Percentiles rank a stretch among this genome's conserved stretches.
Evolutionary conservation across 1,140 invertebrate genomes (phyloP).

Genomic region (Battus philenor): DNA sequence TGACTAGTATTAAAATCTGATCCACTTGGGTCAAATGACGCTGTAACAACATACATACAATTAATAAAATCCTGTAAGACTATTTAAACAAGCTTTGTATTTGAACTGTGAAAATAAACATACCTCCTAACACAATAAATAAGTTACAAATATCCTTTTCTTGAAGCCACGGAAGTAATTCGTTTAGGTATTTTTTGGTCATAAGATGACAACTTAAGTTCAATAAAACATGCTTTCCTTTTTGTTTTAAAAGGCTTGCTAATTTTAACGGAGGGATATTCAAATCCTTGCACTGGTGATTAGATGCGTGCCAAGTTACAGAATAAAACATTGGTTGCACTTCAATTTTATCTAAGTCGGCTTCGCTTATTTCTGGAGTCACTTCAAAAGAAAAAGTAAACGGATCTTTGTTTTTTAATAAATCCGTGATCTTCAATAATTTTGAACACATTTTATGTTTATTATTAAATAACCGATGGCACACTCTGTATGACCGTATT

Average conservation of each 20-base stretch:
- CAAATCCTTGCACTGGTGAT: conserved; percentile 38
- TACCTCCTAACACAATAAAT: conserved; percentile 58
- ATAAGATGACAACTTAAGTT: conserved; percentile 57
- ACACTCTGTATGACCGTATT: not conserved
- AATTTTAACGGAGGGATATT: conserved; percentile 45
- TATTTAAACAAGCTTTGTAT: too few species aligned
- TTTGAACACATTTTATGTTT: conserved; percentile 1
- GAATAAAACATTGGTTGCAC: conserved; percentile 51
- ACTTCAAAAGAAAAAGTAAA: conserved; percentile 59
- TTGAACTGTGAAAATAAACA: conserved; percentile 7
- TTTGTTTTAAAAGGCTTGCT: conserved; percentile 34
- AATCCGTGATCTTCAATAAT: conserved; percentile 36
- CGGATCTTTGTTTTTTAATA: conserved; percentile 28
- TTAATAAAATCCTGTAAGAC: not conserved
- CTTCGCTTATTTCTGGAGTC: conserved; percentile 41
- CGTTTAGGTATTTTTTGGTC: conserved; percentile 39
- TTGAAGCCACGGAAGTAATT: conserved; percentile 35
- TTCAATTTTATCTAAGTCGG: conserved; percentile 34
- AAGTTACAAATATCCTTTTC: conserved; percentile 50
- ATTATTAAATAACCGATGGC: too few species aligned
- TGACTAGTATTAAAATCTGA: conserved; percentile 48
- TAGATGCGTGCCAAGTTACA: conserved; percentile 60
- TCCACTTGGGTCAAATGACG: conserved; percentile 32
- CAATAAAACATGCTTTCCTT: conserved; percentile 43
- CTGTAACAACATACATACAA: conserved; percentile 37